Evolutionary conservation across 2,113 vertebrate species (phyloP).

Genomic region (Nesoenas mayeri): DNA sequence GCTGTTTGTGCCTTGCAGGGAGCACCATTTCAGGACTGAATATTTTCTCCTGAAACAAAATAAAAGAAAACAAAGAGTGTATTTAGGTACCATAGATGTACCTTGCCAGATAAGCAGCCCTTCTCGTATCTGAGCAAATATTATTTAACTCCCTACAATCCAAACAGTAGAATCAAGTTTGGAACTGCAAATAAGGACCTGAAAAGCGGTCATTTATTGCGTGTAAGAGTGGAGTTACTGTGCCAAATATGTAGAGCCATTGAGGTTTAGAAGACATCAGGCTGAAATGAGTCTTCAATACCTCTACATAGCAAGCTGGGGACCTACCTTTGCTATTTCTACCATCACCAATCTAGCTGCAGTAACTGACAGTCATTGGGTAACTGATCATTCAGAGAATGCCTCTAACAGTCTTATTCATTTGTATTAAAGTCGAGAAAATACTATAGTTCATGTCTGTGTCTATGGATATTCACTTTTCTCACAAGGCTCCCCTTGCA

Average conservation of each 20-base stretch:
- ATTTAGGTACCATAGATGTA: background rate
- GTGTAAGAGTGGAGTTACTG: background rate
- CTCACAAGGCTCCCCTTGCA: background rate
- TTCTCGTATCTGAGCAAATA: background rate
- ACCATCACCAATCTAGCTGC: background rate
- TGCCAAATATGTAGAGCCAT: background rate
- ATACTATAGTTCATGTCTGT: background rate
- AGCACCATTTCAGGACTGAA: background rate
- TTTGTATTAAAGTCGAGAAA: slow-evolving; percentile 2
- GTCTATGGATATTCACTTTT: background rate
- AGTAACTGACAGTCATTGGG: background rate
- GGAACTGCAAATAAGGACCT: background rate
- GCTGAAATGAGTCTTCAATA: background rate
- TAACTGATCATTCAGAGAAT: background rate
- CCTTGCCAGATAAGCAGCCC: background rate
- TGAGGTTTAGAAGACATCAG: background rate
- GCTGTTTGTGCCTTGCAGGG: background rate
- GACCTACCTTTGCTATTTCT: background rate
- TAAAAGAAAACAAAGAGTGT: background rate
- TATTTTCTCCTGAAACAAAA: background rate
- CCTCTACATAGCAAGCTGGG: background rate
- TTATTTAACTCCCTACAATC: background rate
- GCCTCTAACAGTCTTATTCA: background rate
- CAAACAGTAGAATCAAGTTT: background rate
- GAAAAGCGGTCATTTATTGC: background rate